A percentile compares a stretch with the other conserved stretches of the same genome.
These are phyloP conservation scores for Pteruthius melanotis DNA, from an alignment of 2,113 vertebrate genomes.

Conservation along the genomic window DNA sequence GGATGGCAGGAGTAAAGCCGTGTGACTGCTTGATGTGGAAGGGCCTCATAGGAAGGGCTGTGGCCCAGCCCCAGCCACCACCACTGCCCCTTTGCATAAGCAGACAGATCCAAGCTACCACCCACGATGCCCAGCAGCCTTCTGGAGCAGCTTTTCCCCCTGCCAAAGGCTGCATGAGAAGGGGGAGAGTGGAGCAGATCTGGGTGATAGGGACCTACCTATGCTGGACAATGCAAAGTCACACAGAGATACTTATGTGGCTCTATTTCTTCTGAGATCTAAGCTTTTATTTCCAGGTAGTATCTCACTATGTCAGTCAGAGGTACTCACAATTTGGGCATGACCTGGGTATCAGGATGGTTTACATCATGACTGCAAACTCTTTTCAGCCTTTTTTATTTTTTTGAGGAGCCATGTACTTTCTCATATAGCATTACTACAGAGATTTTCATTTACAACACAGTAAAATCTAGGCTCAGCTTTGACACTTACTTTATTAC, in stretches of 20 bases:
- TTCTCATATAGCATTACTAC: neutral
- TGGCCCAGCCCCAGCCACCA: neutral
- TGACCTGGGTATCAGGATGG: neutral
- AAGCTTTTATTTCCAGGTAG: neutral
- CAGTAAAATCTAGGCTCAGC: neutral
- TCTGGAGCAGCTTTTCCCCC: neutral
- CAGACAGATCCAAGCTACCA: neutral
- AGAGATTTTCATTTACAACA: neutral
- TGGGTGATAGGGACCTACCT: neutral
- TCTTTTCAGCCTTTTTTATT: neutral
- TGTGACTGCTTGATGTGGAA: neutral
- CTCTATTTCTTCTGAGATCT: neutral
- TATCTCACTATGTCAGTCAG: neutral
- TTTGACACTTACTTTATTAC: neutral
- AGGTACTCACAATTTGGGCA: neutral
- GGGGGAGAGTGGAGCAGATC: fast-evolving
- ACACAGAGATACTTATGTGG: neutral
- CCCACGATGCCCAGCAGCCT: fast-evolving
- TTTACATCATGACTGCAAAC: neutral
- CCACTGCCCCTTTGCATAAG: fast-evolving
- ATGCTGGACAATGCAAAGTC: neutral
- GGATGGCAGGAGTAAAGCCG: fast-evolving
- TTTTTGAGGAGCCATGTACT: neutral
- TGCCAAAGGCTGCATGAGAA: neutral
- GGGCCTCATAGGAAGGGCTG: neutral